Evolutionary conservation across 2,888 invertebrate species (phyloP).

Genomic region (Metacarcinus magister): DNA sequence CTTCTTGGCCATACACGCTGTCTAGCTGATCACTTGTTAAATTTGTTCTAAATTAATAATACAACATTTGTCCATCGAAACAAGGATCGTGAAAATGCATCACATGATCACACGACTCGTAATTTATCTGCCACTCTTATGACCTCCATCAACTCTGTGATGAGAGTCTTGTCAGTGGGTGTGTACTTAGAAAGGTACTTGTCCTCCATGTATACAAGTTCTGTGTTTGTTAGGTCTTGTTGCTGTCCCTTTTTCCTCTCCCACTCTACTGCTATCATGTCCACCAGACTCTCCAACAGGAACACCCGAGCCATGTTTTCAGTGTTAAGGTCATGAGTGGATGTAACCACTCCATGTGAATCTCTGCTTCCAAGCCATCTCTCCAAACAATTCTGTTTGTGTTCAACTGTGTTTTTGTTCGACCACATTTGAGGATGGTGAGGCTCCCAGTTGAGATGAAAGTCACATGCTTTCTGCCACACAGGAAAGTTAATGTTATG

Average conservation of each 20-base stretch:
- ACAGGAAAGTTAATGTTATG: slow-evolving; percentile 59
- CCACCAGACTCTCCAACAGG: slow-evolving; percentile 75
- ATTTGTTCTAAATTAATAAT: too few species aligned
- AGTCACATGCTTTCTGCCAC: slow-evolving; percentile 68
- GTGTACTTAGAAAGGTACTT: slow-evolving; percentile 64
- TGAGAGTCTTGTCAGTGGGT: slow-evolving; percentile 41
- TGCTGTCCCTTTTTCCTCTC: slow-evolving; percentile 71
- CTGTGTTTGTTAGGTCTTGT: slow-evolving; percentile 59
- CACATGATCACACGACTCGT: background rate
- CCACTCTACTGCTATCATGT: slow-evolving; percentile 77
- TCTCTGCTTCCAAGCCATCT: slow-evolving; percentile 43
- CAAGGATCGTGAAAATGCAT: background rate
- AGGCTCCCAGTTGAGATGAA: slow-evolving; percentile 67
- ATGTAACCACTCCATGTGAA: slow-evolving; percentile 46
- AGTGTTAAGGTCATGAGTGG: slow-evolving; percentile 56
- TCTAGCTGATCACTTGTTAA: too few species aligned
- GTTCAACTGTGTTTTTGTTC: background rate
- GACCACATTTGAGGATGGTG: slow-evolving; percentile 76
- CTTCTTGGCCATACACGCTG: background rate
- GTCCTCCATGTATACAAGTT: slow-evolving; percentile 74
- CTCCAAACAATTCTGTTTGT: slow-evolving; percentile 59
- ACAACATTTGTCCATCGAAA: too few species aligned
- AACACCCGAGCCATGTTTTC: slow-evolving; percentile 67
- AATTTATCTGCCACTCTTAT: background rate
- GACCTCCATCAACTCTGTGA: slow-evolving; percentile 46